Evolutionary conservation across 1,140 invertebrate species (phyloP).

Genomic region (Marisa cornuarietis): DNA sequence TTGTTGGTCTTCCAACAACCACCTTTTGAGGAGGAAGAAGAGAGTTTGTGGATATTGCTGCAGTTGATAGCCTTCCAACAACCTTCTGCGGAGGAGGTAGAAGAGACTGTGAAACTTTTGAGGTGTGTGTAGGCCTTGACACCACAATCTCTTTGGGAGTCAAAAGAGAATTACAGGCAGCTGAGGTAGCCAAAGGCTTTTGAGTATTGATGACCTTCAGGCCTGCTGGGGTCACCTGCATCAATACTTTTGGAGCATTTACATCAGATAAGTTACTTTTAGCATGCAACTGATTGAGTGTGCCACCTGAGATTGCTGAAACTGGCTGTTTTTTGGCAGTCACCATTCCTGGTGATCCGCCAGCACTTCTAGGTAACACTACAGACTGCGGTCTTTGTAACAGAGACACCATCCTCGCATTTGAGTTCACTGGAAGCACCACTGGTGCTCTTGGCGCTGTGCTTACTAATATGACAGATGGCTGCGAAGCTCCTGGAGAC

Average conservation of each 20-base stretch:
- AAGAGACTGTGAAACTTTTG: too few species aligned
- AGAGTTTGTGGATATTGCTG: too few species aligned
- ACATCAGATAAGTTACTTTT: background rate
- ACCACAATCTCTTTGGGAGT: too few species aligned
- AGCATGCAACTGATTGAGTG: background rate
- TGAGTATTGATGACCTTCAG: background rate
- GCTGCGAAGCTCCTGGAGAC: too few species aligned
- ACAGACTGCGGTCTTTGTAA: background rate
- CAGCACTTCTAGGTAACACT: background rate
- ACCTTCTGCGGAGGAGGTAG: too few species aligned
- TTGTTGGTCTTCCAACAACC: too few species aligned
- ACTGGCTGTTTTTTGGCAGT: background rate
- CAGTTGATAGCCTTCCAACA: too few species aligned
- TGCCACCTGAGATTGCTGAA: background rate
- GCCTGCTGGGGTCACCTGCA: background rate
- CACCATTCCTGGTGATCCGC: background rate
- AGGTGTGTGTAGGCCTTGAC: too few species aligned
- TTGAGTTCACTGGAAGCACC: background rate
- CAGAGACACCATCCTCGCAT: background rate
- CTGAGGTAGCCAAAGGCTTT: background rate
- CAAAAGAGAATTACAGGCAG: too few species aligned
- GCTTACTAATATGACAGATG: too few species aligned
- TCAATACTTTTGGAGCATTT: background rate
- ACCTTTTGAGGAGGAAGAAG: too few species aligned
- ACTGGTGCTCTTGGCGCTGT: too few species aligned